Evolutionary conservation across 1,140 invertebrate genomes (phyloP).

Genomic region (Acromyrmex heyeri): DNA sequence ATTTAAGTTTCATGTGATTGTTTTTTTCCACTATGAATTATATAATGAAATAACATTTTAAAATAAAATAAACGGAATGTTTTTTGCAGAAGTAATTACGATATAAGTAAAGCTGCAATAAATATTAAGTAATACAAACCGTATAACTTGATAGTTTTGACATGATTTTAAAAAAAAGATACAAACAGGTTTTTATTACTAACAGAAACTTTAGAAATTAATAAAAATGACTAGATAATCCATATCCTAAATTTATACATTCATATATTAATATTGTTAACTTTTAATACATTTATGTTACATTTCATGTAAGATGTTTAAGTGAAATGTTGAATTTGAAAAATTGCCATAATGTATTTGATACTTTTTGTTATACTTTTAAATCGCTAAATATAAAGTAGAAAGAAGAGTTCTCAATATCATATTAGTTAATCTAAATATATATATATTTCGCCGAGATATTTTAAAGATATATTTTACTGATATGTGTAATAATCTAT

Average conservation of each 20-base stretch:
- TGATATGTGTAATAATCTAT: not conserved
- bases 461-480: not conserved
- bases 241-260: not conserved
- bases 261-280: not conserved
- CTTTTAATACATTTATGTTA: not conserved
- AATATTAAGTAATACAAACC: not conserved
- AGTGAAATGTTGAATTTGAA: not conserved
- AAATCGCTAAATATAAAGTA: not conserved
- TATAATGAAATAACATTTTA: not conserved
- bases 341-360: not conserved
- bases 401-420: not conserved
- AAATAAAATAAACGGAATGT: not conserved
- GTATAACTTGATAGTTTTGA: not conserved
- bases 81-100: not conserved
- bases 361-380: not conserved
- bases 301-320: not conserved
- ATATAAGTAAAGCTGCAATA: not conserved
- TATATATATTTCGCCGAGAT: not conserved
- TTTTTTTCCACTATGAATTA: not conserved
- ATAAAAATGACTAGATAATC: not conserved
- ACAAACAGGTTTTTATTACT: not conserved
- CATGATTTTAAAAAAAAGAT: not conserved
- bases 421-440: not conserved
- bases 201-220: not conserved
- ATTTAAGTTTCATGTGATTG: not conserved